These are phyloP conservation scores for Buphagus erythrorhynchus DNA, from an alignment of 2,797 vertebrate genomes.

Conservation along the genomic window DNA sequence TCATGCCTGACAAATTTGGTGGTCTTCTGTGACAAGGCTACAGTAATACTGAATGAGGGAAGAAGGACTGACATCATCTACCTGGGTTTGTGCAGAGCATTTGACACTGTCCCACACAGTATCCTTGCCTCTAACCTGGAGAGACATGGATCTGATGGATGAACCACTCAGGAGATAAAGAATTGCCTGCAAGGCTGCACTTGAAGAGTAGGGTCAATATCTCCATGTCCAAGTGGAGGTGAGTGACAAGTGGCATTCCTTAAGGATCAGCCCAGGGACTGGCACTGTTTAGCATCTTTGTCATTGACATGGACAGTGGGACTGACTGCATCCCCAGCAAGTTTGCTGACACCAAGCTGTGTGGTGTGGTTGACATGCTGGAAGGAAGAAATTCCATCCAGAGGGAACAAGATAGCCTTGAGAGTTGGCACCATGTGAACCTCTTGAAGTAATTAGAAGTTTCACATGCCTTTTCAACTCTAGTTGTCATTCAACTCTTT, in stretches of 20 bases:
- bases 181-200: background rate
- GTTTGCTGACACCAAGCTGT: background rate
- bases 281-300: rapidly evolving
- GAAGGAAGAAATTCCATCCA: background rate
- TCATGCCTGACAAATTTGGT: background rate
- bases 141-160: background rate
- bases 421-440: background rate
- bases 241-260: background rate
- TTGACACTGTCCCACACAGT: background rate
- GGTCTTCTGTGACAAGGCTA: background rate
- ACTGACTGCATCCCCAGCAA: background rate
- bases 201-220: background rate
- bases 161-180: background rate
- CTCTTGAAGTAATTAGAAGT: background rate
- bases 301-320: background rate
- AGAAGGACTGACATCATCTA: background rate
- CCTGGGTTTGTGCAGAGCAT: background rate
- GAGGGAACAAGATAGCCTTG: background rate
- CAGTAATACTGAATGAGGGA: background rate
- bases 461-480: background rate
- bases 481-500: background rate
- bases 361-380: background rate
- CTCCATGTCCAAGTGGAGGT: background rate
- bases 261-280: rapidly evolving
- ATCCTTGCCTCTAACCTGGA: background rate